Evolutionary conservation across 37 sponge, comb jelly and placozoan species (phyloP).

Genomic region (Dysidea cf. avara): DNA sequence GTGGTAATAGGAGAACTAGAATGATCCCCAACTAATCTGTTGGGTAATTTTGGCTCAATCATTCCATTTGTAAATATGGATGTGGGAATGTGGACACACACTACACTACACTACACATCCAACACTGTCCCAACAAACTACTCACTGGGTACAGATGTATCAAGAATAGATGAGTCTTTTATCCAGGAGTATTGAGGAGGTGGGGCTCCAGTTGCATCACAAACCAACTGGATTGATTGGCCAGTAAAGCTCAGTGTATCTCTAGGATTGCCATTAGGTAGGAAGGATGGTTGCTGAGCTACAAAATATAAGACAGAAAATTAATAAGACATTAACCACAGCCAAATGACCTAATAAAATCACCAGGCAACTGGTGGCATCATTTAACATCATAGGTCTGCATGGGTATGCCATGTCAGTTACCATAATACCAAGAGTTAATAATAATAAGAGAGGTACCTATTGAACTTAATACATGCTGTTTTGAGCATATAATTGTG

Average conservation of each 20-base stretch:
- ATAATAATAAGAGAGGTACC: no score
- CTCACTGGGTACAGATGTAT: neutral
- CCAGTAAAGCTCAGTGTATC: neutral
- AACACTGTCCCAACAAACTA: neutral
- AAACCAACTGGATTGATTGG: neutral
- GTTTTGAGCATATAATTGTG: no score
- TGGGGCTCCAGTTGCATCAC: slow-evolving; percentile 9
- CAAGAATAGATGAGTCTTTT: neutral
- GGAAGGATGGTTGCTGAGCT: neutral
- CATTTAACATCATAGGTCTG: no score
- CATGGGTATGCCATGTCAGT: no score
- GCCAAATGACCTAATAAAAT: neutral
- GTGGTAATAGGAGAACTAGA: no score
- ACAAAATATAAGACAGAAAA: no score
- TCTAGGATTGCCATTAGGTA: neutral
- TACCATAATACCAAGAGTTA: no score
- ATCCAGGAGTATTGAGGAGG: slow-evolving; percentile 9
- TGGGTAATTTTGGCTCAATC: no score
- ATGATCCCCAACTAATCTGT: no score
- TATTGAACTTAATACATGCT: no score
- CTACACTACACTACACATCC: neutral
- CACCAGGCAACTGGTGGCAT: no score
- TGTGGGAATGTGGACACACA: neutral
- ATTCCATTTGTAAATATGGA: neutral
- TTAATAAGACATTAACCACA: neutral